phyloP scores from a whole-genome alignment of 2,797 vertebrate genomes.

The Acomys russatus region DNA sequence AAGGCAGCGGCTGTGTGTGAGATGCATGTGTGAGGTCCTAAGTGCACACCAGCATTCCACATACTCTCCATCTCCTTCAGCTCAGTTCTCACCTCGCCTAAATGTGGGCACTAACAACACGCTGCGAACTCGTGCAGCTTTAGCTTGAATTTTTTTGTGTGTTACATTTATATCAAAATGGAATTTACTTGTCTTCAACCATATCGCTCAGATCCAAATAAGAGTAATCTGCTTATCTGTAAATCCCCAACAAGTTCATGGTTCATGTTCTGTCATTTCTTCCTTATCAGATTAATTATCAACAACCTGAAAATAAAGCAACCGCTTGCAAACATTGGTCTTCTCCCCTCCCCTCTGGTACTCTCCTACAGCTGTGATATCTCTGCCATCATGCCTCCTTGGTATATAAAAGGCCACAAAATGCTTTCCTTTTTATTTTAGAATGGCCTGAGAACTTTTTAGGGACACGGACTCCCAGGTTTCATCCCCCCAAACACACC shows the following conservation, averaged over 20 bases:
- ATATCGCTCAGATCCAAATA: constrained; percentile 47
- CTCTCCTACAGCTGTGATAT: not conserved
- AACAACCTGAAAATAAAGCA: constrained; percentile 53
- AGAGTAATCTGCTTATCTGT: constrained; percentile 67
- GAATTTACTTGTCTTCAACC: constrained; percentile 54
- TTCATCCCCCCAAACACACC: not conserved
- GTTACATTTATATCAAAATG: constrained; percentile 61
- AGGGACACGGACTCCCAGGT: constrained; percentile 27
- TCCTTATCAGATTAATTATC: constrained; percentile 71
- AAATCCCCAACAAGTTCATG: constrained; percentile 53
- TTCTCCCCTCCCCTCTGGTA: constrained; percentile 20
- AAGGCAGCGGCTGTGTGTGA: not conserved
- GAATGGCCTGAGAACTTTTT: not conserved
- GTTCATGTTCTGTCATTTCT: constrained; percentile 64
- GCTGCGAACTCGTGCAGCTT: not conserved
- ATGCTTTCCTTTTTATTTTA: not conserved
- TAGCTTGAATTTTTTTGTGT: not conserved
- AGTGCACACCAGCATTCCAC: not conserved
- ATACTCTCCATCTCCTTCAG: not conserved
- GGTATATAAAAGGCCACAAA: constrained; percentile 41
- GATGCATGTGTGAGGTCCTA: not conserved
- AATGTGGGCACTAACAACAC: constrained; percentile 20
- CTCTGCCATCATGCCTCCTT: constrained; percentile 2
- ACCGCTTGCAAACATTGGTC: not conserved
- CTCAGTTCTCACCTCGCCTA: constrained; percentile 13